Percentiles rank a stretch among this genome's conserved stretches.
These are phyloP conservation scores for Alligator sinensis DNA, from an alignment of 2,113 vertebrate species.

Conservation along the genomic window DNA sequence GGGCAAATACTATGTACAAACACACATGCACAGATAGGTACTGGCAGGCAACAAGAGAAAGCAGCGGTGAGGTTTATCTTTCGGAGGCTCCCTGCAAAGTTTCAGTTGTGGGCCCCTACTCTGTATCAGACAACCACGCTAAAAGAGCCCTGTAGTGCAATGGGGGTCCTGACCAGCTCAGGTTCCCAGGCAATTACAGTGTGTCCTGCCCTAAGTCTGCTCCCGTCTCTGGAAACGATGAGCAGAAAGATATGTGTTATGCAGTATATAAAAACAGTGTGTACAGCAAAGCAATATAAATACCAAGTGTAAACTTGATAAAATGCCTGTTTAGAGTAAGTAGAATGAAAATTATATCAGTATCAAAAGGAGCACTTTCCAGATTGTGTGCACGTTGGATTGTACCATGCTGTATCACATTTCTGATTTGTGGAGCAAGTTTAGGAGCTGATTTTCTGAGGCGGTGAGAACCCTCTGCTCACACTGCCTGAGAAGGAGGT, in stretches of 20 bases:
- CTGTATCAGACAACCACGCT: no score
- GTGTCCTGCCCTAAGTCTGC: no score
- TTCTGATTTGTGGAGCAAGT: neutral
- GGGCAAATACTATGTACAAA: slow-evolving; percentile 29
- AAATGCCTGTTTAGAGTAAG: slow-evolving; percentile 1
- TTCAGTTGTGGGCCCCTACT: no score
- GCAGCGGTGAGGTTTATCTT: neutral
- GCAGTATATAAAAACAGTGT: neutral
- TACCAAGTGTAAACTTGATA: slow-evolving; percentile 9
- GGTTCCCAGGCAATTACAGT: no score
- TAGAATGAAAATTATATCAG: slow-evolving; percentile 8
- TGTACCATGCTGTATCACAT: neutral
- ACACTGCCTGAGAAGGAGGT: neutral
- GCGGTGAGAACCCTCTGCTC: neutral
- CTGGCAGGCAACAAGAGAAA: slow-evolving; percentile 33
- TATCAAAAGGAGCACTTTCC: slow-evolving; percentile 3
- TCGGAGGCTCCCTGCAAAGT: no score
- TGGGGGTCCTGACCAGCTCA: no score
- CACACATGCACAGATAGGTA: slow-evolving; percentile 29
- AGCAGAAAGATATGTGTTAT: slow-evolving; percentile 10
- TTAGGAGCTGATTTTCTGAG: neutral
- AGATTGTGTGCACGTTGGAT: neutral
- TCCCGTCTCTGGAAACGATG: neutral
- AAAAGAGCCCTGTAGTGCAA: no score
- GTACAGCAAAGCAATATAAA: slow-evolving; percentile 11